Evolutionary conservation across 2,113 vertebrate genomes (phyloP).

Genomic region (Nothoprocta pentlandii): DNA sequence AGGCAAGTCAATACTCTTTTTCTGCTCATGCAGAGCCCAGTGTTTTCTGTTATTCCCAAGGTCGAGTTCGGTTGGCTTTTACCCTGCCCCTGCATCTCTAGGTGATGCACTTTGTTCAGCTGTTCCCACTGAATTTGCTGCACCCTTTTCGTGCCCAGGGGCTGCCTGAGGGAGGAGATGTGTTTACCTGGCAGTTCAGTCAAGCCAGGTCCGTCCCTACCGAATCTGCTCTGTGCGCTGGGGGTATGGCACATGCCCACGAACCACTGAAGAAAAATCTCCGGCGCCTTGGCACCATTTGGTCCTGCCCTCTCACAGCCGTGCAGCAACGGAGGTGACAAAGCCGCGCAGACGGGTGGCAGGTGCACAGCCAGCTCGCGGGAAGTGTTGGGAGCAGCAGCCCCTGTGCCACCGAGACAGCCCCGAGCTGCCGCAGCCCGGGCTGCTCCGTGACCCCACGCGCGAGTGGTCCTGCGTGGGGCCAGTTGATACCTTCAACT

Average conservation of each 20-base stretch:
- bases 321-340: not conserved
- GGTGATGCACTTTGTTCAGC: not conserved
- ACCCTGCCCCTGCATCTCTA: not conserved
- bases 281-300: no score
- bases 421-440: not conserved
- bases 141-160: not conserved
- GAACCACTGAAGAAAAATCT: not conserved
- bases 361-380: no score
- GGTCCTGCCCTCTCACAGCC: not conserved
- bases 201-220: not conserved
- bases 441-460: not conserved
- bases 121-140: not conserved
- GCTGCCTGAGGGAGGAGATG: not conserved
- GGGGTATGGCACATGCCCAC: not conserved
- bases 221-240: not conserved
- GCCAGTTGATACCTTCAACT: not conserved
- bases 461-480: not conserved
- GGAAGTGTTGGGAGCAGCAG: no score
- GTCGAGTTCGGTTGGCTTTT: not conserved
- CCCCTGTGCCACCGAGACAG: not conserved
- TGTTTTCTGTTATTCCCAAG: not conserved
- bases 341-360: not conserved
- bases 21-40: not conserved
- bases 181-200: not conserved
- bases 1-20: not conserved